These are phyloP conservation scores for Dermatemys mawii DNA, from an alignment of 2,113 vertebrate genomes.

Conservation along the genomic window DNA sequence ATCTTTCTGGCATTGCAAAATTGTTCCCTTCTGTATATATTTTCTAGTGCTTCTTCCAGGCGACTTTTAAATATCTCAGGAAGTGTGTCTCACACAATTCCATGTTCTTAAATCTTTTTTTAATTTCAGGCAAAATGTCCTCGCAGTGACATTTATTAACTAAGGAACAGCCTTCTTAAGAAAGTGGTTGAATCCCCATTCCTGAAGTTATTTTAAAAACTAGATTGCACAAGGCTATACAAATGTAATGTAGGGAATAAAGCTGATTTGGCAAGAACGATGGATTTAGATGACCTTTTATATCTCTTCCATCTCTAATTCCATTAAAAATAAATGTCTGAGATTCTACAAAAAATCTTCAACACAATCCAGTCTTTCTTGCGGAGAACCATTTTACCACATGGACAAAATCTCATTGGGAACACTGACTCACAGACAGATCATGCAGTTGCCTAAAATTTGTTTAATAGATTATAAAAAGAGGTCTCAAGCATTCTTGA, in stretches of 20 bases:
- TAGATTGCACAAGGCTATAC: background rate
- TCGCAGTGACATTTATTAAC: background rate
- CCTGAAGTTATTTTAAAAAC: background rate
- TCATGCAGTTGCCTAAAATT: background rate
- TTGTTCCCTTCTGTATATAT: background rate
- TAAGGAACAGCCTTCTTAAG: background rate
- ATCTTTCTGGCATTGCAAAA: background rate
- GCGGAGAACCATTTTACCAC: background rate
- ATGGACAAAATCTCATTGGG: background rate
- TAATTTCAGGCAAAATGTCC: background rate
- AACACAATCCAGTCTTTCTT: background rate
- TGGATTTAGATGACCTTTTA: fast-evolving
- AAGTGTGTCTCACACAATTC: background rate
- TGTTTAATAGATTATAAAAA: background rate
- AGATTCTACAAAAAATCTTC: background rate
- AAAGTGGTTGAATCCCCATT: background rate
- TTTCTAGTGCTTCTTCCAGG: background rate
- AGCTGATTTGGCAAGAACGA: background rate
- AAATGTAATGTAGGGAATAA: background rate
- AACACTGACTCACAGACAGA: background rate
- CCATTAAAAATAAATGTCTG: background rate
- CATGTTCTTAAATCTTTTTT: background rate
- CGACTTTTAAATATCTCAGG: background rate
- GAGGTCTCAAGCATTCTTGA: background rate
- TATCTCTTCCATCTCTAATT: background rate